Base-by-base conservation (phyloP, 2,797 vertebrate genomes). In the Aldrovandia affinis region DNA sequence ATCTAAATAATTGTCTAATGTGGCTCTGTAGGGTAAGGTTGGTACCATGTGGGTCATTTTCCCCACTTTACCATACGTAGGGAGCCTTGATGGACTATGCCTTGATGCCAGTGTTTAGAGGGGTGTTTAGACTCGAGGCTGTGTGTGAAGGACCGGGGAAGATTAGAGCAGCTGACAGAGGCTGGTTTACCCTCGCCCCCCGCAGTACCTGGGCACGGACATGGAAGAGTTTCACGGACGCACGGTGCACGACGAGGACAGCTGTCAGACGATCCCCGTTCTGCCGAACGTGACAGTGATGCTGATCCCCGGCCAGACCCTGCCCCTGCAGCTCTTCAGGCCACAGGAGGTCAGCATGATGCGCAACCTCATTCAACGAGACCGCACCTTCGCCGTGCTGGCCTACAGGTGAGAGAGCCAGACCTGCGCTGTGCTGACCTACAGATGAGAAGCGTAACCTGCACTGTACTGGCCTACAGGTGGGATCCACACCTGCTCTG, bases 301-400 rank as follows among this genome's bases (percentile, higher is more conserved):
- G 94, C 93, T 99, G 88, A 97, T 99, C 70, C 98, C 98, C 0
- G 98, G 98, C 0, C 98, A 99, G 94, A 99, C 97, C 0, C 90
- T 99, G 80, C 98, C 98, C 0, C 96, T 99, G 84, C 98, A 98
- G 93, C 98, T 99, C 25, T 99, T 97, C 90, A 93, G 93, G 85
- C 98, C 98, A 0, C 98, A 99, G 89, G 98, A 99, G 92, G 98
- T 99, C 95, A 99, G 97, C 94, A 98, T 99, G 98, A 97, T 99
- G 94, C 95, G 98, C 81, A 96, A 93, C 81, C 91, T 99, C 86
- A 97, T 99, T 88, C 97, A 98, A 93, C 97, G 90, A 82, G 98
- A 99, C 91, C 95, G 98, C 87, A 99, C 98, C 0, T 99, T 99
- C 85, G 98, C 98, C 20, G 98, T 99, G 79, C 97, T 99, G 8